Base-by-base conservation (phyloP, 1,140 invertebrate species). In the Cyphomyrmex costatus region DNA sequence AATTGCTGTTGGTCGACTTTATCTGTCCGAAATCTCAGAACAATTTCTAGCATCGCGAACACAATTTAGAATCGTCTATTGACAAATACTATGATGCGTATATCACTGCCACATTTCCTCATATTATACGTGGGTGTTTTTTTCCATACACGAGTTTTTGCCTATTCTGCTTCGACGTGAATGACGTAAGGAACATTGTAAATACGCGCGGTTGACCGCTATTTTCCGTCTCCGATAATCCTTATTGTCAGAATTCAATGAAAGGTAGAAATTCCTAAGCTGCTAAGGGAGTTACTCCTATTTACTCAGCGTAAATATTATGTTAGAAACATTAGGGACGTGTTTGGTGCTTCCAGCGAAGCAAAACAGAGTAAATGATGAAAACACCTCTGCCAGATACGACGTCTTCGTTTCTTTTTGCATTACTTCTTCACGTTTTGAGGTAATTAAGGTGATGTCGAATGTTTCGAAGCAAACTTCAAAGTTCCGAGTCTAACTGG, bases 61-160 rank as follows among this genome's bases (percentile, higher is more conserved):
- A 33, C 3, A 42, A 42, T 42, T 36, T 42, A 10, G 36, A 42
- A 42, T 42, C 3, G 10, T 0, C 0, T 42, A 42, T 42, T 42
- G 36, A 42, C 2, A 42, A 42, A 10, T 36, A n/a, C n/a, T n/a
- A 10, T 42, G 36, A 49, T 49, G 12, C 14, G 14, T 49, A 2
- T 49, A 49, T 14, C 14, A 49, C 46, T 49, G 4, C 14, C 86
- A 76, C 82, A 88, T 70, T 36, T 42, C 27, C 68, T 42, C 8
- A 10, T 42, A 42, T 42, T 2, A 10, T 42, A 42, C 36, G 36
- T 42, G 10, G 8, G 36, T 8, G 10, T 42, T 42, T 42, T 10
- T 42, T 42, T 42, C 36, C 36, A 1, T 42, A 12, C 7, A 10
- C 16, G 7, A 1, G 61, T 77, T 61, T 4, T 49, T 16, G 46